A percentile compares a stretch with the other conserved stretches of the same genome.
Conservation (phyloP, 2,888 invertebrate species). For the Latrodectus elegans region DNA sequence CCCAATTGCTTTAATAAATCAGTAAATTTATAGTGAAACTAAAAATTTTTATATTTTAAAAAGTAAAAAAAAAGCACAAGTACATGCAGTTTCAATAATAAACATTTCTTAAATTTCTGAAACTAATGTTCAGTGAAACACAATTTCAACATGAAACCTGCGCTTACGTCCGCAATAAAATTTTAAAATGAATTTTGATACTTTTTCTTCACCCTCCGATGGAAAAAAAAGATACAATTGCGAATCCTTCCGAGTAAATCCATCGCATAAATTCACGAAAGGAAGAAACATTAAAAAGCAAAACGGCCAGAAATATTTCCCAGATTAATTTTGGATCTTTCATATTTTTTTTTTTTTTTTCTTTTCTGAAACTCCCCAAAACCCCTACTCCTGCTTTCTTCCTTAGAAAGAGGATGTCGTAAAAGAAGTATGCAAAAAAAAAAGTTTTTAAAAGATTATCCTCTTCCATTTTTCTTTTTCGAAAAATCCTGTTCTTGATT, state of each 20-base stretch:
- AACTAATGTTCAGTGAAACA: no score
- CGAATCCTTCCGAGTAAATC: neutral
- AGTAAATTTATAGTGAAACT: no score
- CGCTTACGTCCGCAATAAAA: no score
- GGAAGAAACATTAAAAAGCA: slow-evolving; percentile 4
- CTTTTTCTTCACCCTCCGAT: no score
- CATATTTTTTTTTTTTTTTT: neutral
- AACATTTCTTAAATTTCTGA: no score
- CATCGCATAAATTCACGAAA: slow-evolving; percentile 14
- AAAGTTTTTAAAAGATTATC: neutral
- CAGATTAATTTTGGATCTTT: slow-evolving; percentile 33
- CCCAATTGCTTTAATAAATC: no score
- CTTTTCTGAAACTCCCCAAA: neutral
- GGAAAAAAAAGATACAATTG: no score
- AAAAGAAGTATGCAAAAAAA: neutral
- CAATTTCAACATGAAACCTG: no score
- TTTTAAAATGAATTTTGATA: no score
- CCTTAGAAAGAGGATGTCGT: neutral
- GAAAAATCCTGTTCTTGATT: slow-evolving; percentile 47
- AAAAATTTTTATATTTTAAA: no score
- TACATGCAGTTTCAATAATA: no score
- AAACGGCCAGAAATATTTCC: neutral
- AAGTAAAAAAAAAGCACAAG: no score
- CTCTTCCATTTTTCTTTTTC: neutral
- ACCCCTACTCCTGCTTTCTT: neutral